A percentile compares a stretch with the other conserved stretches of the same genome.
These are phyloP conservation scores for Syngnathus scovelli DNA, from an alignment of 2,113 vertebrate species.

Conservation along the genomic window DNA sequence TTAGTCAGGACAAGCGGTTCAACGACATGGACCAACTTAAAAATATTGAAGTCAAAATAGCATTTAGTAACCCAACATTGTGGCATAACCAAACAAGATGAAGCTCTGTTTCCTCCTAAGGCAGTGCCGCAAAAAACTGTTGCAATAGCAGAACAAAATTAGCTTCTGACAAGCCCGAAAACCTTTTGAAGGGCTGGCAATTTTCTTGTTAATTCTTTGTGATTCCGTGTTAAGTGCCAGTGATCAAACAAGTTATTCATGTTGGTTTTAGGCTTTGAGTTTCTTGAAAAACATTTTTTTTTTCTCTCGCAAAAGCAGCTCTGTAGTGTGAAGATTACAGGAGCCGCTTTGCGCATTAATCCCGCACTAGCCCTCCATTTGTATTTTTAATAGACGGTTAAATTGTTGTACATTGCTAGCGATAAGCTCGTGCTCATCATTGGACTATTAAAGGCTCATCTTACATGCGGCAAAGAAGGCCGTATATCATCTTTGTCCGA, in stretches of 20 bases:
- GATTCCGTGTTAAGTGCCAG: neutral
- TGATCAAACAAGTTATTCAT: slow-evolving; percentile 20
- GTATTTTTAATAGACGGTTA: slow-evolving; percentile 35
- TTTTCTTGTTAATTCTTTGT: slow-evolving; percentile 2
- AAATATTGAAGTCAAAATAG: no score
- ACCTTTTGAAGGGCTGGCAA: neutral
- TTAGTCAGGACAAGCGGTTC: slow-evolving; percentile 36
- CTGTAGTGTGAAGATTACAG: slow-evolving; percentile 17
- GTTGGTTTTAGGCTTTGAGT: slow-evolving; percentile 1
- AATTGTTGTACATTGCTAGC: slow-evolving; percentile 39
- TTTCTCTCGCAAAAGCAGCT: neutral
- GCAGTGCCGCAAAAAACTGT: neutral
- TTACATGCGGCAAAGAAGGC: slow-evolving; percentile 10
- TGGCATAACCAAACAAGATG: no score
- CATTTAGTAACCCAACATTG: no score
- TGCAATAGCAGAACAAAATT: neutral
- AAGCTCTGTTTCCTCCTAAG: neutral
- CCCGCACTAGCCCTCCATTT: slow-evolving; percentile 27
- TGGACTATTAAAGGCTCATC: slow-evolving; percentile 39
- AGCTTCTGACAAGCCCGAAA: neutral
- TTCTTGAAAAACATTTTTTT: neutral
- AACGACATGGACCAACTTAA: slow-evolving; percentile 30
- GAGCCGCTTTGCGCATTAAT: slow-evolving; percentile 28
- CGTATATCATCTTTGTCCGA: slow-evolving; percentile 17
- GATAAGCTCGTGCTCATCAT: slow-evolving; percentile 38